Conservation (phyloP, 1,140 invertebrate species). For the Sitobion miscanthi region DNA sequence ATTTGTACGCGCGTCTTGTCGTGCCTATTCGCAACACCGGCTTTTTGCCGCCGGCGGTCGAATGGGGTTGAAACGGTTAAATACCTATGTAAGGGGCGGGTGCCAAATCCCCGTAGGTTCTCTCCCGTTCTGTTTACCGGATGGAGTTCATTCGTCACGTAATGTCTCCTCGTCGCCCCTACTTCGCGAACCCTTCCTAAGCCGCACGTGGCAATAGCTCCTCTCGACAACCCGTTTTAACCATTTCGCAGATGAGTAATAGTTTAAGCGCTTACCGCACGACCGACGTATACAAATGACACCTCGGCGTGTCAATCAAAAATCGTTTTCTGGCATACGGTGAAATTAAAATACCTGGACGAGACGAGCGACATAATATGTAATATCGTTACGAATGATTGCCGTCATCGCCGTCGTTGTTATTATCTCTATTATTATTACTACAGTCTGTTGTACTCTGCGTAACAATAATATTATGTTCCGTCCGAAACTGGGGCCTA, state of each 20-base stretch:
- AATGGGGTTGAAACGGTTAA: background rate
- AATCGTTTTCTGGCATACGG: background rate
- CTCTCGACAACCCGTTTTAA: conserved; percentile 32
- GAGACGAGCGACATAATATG: background rate
- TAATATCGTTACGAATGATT: background rate
- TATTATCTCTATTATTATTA: background rate
- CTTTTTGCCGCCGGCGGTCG: background rate
- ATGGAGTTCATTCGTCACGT: conserved; percentile 13
- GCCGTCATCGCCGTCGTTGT: background rate
- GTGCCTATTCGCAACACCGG: background rate
- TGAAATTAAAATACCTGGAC: conserved; percentile 40
- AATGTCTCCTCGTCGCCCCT: background rate
- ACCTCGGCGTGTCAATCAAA: conserved; percentile 39
- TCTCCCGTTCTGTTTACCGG: conserved; percentile 20
- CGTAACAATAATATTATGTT: background rate
- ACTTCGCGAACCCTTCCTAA: background rate
- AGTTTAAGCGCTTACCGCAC: background rate
- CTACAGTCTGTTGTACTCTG: background rate
- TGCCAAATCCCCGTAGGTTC: background rate
- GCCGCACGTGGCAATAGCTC: background rate
- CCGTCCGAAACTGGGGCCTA: background rate
- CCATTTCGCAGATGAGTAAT: conserved; percentile 44
- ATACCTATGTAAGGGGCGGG: background rate
- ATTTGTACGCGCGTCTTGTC: background rate
- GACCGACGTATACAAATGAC: conserved; percentile 31